A percentile compares a stretch with the other conserved stretches of the same genome.
These are phyloP conservation scores for Drosophila willistoni DNA, from an alignment of 1,140 invertebrate genomes.

Conservation along the genomic window DNA sequence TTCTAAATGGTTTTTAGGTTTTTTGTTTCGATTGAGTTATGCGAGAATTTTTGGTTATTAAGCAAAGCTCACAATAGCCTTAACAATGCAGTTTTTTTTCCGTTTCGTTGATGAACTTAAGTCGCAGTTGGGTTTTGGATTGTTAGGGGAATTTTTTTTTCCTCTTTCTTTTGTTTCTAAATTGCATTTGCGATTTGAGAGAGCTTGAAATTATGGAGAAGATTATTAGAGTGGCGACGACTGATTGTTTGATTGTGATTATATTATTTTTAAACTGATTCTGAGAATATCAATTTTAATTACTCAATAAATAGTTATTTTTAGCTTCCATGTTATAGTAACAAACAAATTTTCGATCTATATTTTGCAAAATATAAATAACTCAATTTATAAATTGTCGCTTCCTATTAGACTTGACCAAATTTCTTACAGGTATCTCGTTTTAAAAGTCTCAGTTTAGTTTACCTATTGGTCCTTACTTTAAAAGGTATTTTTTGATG, in stretches of 20 bases:
- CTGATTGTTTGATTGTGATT: constrained; percentile 13
- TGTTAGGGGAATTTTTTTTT: constrained; percentile 14
- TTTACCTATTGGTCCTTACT: no score
- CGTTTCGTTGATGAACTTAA: constrained; percentile 30
- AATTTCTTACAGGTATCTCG: no score
- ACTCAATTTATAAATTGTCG: no score
- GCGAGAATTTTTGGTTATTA: constrained; percentile 69
- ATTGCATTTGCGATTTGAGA: constrained; percentile 26
- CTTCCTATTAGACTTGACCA: no score
- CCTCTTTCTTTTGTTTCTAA: constrained; percentile 7
- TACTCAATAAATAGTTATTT: not conserved
- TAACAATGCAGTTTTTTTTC: constrained; percentile 69
- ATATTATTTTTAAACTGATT: constrained; percentile 39
- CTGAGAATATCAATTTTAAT: constrained; percentile 31
- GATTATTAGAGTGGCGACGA: not conserved
- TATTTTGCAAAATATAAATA: no score
- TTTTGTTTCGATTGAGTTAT: constrained; percentile 50
- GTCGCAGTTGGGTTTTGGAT: constrained; percentile 31
- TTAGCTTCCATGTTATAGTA: not conserved
- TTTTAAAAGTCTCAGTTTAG: no score
- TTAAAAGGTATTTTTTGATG: no score
- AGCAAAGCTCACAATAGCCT: constrained; percentile 43
- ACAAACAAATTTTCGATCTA: no score
- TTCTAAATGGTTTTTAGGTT: constrained; percentile 39
- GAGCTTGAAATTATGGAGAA: constrained; percentile 38